Conservation (phyloP, 2,797 vertebrate species). For the Paratrypauchen microcephalus region DNA sequence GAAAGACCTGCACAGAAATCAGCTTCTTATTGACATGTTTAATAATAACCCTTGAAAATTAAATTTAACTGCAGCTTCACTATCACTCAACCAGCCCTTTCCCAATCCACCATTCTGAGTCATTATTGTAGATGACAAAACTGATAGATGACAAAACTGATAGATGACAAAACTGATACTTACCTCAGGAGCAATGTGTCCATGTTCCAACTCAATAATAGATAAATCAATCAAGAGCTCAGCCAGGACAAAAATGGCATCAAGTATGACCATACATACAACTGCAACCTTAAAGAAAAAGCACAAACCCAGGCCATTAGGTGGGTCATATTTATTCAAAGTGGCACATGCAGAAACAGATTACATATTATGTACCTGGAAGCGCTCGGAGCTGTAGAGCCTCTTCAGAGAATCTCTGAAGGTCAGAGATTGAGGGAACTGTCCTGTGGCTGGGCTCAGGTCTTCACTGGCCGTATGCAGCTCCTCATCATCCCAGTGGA, state of each 20-base stretch:
- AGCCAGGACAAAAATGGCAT: slow-evolving; percentile 88
- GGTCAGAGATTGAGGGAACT: slow-evolving; percentile 18
- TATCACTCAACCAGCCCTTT: not conserved
- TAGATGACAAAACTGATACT: slow-evolving; percentile 15
- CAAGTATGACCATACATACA: slow-evolving; percentile 89
- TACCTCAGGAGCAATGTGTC: slow-evolving; percentile 81
- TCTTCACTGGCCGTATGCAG: slow-evolving; percentile 56
- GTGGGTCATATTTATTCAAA: not conserved
- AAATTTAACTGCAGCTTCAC: not conserved
- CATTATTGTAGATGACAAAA: not conserved
- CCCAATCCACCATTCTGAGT: not conserved
- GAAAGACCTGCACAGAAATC: slow-evolving; percentile 83
- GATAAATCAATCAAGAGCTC: slow-evolving; percentile 90
- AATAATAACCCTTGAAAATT: not conserved
- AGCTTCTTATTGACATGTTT: not conserved
- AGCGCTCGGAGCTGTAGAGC: slow-evolving; percentile 84
- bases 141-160: no score
- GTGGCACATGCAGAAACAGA: not conserved
- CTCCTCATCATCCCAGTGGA: slow-evolving; percentile 77
- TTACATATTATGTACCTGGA: slow-evolving; percentile 90
- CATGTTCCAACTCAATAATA: slow-evolving; percentile 79
- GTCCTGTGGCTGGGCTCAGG: slow-evolving; percentile 43
- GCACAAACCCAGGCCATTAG: not conserved
- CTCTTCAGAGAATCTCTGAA: slow-evolving; percentile 82
- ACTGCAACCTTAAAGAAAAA: slow-evolving; percentile 79